Percentiles rank a stretch among this genome's conserved stretches.
These are phyloP conservation scores for Garrulus glandarius DNA, from an alignment of 2,797 vertebrate species.

Conservation along the genomic window DNA sequence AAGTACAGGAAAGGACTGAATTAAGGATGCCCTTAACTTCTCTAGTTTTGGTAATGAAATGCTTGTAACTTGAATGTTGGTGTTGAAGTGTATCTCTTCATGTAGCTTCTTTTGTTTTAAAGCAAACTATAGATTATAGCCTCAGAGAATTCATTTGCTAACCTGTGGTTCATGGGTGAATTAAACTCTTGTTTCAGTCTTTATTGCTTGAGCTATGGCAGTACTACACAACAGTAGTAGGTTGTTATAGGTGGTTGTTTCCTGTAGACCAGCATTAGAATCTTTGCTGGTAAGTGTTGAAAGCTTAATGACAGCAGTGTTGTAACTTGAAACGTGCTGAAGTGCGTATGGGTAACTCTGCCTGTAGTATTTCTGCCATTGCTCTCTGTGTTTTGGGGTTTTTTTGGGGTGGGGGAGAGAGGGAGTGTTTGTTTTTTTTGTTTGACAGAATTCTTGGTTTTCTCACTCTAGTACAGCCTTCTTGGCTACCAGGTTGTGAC, in stretches of 20 bases:
- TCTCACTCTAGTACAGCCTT: neutral
- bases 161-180: neutral
- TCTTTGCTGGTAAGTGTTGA: neutral
- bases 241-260: neutral
- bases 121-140: neutral
- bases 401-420: rapidly evolving
- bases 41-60: neutral
- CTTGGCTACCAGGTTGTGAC: neutral
- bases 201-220: neutral
- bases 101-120: neutral
- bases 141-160: neutral
- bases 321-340: neutral
- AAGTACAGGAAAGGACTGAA: neutral
- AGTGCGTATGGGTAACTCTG: neutral
- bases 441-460: neutral
- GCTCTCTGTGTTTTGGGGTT: neutral
- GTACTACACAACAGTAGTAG: neutral
- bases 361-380: neutral
- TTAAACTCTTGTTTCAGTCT: neutral
- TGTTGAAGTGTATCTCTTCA: neutral
- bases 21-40: neutral
- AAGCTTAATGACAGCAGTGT: neutral
- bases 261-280: neutral
- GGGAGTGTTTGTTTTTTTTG: neutral
- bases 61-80: neutral